A percentile compares a stretch with the other conserved stretches of the same genome.
phyloP scores from a whole-genome alignment of 2,113 vertebrate species.

The Ciconia stormi region DNA sequence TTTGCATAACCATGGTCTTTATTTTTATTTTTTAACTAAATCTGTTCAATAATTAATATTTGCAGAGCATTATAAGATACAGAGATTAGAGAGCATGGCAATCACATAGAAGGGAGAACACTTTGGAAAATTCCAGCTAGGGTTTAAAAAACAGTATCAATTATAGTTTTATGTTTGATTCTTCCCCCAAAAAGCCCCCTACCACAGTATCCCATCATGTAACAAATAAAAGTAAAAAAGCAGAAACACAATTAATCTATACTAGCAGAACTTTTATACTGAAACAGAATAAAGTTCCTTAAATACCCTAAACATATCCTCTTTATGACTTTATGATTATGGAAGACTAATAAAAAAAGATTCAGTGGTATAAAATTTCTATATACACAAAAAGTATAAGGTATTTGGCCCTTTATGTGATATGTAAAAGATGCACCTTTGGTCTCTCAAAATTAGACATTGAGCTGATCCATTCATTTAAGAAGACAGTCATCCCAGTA shows the following conservation, averaged over 20 bases:
- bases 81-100: neutral
- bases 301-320: neutral
- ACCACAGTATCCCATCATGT: neutral
- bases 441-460: neutral
- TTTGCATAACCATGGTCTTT: neutral
- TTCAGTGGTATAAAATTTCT: neutral
- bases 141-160: neutral
- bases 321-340: neutral
- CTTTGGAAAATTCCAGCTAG: neutral
- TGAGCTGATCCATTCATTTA: neutral
- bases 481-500: neutral
- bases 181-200: neutral
- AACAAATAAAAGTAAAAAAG: neutral
- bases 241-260: neutral
- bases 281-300: neutral
- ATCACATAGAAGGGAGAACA: neutral
- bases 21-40: neutral
- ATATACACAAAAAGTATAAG: neutral
- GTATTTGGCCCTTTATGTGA: neutral
- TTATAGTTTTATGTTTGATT: neutral
- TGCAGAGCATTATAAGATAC: neutral
- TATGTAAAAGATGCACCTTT: neutral
- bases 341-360: neutral
- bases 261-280: neutral
- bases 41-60: neutral